phyloP scores from a whole-genome alignment of 2,113 vertebrate genomes.

The Hydropotes inermis region DNA sequence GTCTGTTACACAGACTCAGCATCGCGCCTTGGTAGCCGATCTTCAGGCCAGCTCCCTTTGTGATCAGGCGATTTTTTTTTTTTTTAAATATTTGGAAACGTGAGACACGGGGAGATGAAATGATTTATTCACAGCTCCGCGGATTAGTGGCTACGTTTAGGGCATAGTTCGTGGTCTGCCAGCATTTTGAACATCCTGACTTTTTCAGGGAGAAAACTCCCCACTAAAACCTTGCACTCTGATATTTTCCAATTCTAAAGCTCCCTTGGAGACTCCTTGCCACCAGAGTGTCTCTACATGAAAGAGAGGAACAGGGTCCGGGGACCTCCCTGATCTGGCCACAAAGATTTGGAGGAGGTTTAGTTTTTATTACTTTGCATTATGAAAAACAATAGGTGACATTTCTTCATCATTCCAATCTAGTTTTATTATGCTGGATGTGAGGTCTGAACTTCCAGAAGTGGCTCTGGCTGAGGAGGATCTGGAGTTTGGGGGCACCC shows the following conservation, averaged over 20 bases:
- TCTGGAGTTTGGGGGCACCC: background rate
- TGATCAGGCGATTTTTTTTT: background rate
- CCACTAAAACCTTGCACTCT: background rate
- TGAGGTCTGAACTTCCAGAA: background rate
- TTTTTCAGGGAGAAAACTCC: background rate
- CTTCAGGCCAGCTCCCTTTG: background rate
- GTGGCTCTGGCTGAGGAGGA: background rate
- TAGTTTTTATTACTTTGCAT: constrained; percentile 2
- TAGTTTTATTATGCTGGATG: background rate
- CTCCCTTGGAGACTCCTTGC: background rate
- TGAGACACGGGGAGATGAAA: background rate
- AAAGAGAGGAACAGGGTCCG: background rate
- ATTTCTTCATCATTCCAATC: background rate
- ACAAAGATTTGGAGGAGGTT: background rate
- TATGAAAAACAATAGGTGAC: constrained; percentile 11
- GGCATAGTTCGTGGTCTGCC: constrained; percentile 14
- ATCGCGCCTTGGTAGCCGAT: background rate
- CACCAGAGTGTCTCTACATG: background rate
- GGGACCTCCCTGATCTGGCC: background rate
- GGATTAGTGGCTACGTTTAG: constrained; percentile 30
- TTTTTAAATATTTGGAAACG: constrained; percentile 16
- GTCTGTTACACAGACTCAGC: background rate
- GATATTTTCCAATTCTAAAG: constrained; percentile 36
- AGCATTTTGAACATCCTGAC: constrained; percentile 45
- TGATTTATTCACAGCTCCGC: background rate